Conservation (phyloP, 2,113 vertebrate species). For the Turdus rufiventris region DNA sequence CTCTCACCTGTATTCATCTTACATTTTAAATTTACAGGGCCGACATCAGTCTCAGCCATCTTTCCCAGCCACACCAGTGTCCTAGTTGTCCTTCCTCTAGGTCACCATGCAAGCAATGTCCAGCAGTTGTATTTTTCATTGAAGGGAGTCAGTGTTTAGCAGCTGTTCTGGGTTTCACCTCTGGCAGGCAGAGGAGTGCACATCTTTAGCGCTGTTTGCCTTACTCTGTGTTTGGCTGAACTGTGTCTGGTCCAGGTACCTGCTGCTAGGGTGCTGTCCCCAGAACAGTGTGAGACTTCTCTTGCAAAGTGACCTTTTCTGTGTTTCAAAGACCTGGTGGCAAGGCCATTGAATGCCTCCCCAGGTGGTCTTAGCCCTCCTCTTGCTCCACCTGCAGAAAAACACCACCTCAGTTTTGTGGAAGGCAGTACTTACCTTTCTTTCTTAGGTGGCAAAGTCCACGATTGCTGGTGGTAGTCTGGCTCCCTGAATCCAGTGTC, state of each 20-base stretch:
- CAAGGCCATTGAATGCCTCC: neutral
- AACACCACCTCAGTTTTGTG: neutral
- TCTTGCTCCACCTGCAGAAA: neutral
- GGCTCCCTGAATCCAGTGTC: neutral
- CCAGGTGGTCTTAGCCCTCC: neutral
- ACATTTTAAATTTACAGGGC: neutral
- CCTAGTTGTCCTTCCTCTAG: neutral
- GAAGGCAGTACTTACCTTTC: neutral
- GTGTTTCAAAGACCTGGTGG: neutral
- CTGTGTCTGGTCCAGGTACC: neutral
- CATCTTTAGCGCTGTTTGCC: neutral
- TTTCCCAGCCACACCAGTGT: neutral
- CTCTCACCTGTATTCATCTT: neutral
- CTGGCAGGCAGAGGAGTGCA: neutral
- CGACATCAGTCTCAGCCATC: neutral
- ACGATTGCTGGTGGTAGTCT: accelerated
- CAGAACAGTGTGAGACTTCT: neutral
- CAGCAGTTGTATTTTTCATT: neutral
- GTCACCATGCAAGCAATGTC: neutral
- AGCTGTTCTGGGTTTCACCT: neutral
- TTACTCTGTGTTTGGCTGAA: neutral
- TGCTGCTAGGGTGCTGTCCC: neutral
- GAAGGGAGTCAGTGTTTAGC: neutral
- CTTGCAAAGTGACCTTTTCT: neutral
- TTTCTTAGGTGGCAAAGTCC: neutral